A percentile compares a stretch with the other conserved stretches of the same genome.
phyloP scores from a whole-genome alignment of 2,888 invertebrate genomes.

The Neria commutata region DNA sequence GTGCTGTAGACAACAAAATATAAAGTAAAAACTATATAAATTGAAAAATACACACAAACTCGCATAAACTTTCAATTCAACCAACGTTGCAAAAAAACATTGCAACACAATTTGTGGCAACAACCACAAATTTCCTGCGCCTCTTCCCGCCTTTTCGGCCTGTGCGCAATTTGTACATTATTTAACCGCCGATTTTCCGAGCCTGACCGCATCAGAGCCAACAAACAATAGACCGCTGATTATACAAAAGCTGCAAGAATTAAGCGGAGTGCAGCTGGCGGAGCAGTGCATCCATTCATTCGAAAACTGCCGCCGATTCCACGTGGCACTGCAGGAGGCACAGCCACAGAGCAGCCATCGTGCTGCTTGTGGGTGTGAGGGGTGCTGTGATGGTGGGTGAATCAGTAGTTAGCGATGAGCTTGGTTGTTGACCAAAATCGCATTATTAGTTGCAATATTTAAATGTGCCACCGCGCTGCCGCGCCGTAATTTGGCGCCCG shows the following conservation, averaged over 20 bases:
- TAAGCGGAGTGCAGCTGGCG: not conserved
- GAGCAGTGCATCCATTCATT: not conserved
- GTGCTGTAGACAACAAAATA: no score
- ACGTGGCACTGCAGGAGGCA: not conserved
- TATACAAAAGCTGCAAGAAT: not conserved
- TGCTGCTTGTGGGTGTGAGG: no score
- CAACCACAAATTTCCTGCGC: no score
- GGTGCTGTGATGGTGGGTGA: no score
- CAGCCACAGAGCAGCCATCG: not conserved
- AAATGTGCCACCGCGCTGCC: not conserved
- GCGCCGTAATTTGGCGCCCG: not conserved
- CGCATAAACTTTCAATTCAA: not conserved
- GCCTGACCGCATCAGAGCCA: no score
- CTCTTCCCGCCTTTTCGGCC: no score
- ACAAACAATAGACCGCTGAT: slow-evolving; percentile 1
- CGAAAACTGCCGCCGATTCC: no score
- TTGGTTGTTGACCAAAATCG: not conserved
- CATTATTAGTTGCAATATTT: not conserved
- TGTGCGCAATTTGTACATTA: no score
- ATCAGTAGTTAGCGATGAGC: not conserved
- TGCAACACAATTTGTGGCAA: not conserved
- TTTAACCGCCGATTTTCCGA: no score
- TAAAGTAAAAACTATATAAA: no score
- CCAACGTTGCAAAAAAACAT: not conserved
- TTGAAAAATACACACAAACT: not conserved